These are phyloP conservation scores for Odontocolon sp. DNA, from an alignment of 2,888 invertebrate species.

Conservation along the genomic window DNA sequence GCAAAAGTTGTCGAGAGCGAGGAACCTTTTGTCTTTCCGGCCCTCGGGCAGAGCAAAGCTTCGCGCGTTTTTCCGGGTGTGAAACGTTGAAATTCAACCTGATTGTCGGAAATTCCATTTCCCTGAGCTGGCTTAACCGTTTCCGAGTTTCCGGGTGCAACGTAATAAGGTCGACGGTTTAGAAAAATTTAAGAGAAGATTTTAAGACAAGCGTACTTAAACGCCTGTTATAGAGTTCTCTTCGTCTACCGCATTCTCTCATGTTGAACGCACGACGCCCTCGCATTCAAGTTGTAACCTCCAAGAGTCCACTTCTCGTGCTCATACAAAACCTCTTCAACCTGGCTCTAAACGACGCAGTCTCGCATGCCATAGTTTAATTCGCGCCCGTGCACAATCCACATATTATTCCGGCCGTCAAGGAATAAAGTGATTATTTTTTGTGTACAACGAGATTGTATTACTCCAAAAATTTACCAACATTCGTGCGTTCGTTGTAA, in stretches of 20 bases:
- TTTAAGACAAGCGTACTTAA: constrained; percentile 46
- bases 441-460: neutral
- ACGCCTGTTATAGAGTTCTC: constrained; percentile 24
- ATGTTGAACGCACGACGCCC: neutral
- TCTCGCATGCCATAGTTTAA: constrained; percentile 41
- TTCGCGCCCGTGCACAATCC: constrained; percentile 26
- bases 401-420: constrained; percentile 16
- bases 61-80: constrained; percentile 5
- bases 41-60: neutral
- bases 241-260: neutral
- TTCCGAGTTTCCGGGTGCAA: constrained; percentile 10
- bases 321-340: constrained; percentile 45
- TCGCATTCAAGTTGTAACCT: constrained; percentile 39
- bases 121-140: constrained; percentile 1
- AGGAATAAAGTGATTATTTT: neutral
- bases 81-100: constrained; percentile 30
- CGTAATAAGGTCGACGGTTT: constrained; percentile 41
- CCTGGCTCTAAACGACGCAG: constrained; percentile 42
- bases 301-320: constrained; percentile 37
- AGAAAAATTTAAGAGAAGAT: constrained; percentile 34
- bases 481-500: too few relatives aligned
- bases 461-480: neutral
- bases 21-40: constrained; percentile 3
- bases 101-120: constrained; percentile 23
- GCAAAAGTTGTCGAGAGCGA: neutral